Percentiles rank a stretch among this genome's conserved stretches.
phyloP scores from a whole-genome alignment of 2,113 vertebrate species.

The Lycocorax pyrrhopterus region DNA sequence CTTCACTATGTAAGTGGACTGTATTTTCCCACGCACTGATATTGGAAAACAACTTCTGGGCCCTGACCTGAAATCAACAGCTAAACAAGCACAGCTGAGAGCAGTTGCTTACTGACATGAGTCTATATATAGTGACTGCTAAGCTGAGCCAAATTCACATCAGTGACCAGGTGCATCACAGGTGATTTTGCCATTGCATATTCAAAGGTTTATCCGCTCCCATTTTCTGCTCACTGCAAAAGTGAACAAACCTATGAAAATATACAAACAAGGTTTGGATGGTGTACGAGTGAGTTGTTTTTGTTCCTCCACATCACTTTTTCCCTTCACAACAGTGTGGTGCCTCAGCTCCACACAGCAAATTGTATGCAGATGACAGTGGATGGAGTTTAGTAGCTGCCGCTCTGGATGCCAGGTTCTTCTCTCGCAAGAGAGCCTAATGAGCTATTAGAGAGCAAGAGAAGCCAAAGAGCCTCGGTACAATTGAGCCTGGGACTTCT shows the following conservation, averaged over 20 bases:
- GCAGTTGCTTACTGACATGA: background rate
- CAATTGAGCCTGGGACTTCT: background rate
- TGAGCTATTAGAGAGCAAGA: background rate
- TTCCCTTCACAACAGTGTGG: background rate
- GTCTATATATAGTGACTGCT: background rate
- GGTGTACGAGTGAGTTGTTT: background rate
- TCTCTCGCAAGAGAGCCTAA: background rate
- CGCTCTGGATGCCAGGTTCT: background rate
- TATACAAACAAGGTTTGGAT: background rate
- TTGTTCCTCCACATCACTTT: background rate
- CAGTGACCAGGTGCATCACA: background rate
- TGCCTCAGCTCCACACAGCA: background rate
- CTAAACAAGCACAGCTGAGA: background rate
- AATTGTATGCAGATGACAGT: background rate
- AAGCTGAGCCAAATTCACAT: background rate
- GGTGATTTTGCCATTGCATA: background rate
- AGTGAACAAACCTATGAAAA: background rate
- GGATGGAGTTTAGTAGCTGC: background rate
- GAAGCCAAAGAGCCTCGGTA: background rate
- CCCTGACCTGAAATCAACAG: background rate
- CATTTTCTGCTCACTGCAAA: background rate
- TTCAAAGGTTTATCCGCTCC: background rate
- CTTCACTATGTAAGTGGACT: background rate
- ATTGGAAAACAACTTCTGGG: background rate
- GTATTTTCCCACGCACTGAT: background rate